Percentiles rank a stretch among this genome's conserved stretches.
Conservation (phyloP, 2,113 vertebrate species). For the Indicator maculatus region DNA sequence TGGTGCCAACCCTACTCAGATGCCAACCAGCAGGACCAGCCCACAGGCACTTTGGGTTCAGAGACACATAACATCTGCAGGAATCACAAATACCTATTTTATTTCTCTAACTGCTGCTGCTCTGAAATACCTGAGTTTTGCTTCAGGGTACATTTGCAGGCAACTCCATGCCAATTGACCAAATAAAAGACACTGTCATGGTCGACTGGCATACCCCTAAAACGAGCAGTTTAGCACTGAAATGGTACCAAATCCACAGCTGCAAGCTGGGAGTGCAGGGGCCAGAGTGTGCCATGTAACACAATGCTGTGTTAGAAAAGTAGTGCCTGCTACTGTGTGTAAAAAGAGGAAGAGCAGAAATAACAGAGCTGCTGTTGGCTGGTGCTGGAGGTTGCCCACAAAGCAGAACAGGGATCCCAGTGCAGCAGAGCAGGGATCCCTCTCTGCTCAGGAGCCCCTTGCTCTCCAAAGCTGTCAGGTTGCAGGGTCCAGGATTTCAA, state of each 20-base stretch:
- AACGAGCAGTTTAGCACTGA: neutral
- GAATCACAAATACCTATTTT: neutral
- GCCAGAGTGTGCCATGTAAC: fast-evolving
- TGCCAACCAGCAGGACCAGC: neutral
- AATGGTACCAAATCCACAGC: neutral
- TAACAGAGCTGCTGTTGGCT: neutral
- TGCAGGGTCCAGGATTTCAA: neutral
- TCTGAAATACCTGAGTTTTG: neutral
- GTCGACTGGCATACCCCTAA: neutral
- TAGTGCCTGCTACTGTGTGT: neutral
- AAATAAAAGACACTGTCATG: neutral
- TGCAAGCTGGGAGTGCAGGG: fast-evolving
- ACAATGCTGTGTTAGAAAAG: neutral
- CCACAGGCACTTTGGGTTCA: neutral
- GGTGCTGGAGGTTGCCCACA: neutral
- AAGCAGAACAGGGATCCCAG: neutral
- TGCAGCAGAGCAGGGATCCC: neutral
- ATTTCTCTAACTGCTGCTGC: neutral
- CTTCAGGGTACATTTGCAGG: neutral
- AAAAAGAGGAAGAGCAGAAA: neutral
- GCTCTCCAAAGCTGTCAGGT: neutral
- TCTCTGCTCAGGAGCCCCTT: neutral
- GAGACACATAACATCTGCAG: neutral
- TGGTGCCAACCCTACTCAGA: neutral
- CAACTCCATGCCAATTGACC: neutral